Evolutionary conservation across 2,888 invertebrate genomes (phyloP), one percentile per base, ranked within the genome.

Genomic region (Diarsia rubi): DNA sequence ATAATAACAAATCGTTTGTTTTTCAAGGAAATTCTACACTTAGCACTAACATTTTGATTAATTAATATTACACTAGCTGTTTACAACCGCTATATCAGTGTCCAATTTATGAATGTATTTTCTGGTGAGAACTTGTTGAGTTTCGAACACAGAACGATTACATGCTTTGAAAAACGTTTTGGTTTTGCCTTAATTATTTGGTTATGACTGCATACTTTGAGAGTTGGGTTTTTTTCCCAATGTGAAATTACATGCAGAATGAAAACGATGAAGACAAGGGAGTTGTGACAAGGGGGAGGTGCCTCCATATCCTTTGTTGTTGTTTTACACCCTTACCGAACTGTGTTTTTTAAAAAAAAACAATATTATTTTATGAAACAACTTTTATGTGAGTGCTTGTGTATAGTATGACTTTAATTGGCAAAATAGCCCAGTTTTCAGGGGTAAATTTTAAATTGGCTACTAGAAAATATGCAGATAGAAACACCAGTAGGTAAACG

Each of bases 1-100:
- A 91, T 89, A 87, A 86, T 85, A 84, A 89, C 88, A 88, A 88
- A 89, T 88, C 82, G 86, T 88, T 86, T 86, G 88, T 88, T 86
- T 86, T 75, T 88, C 78, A 79, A 91, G 90, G 91, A 92, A 92
- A 89, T 86, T 83, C 68, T 74, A 78, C 82, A 78, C 73, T 59
- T 72, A 69, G 42, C 54, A 54, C 63, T 59, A 69, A 63, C 69
- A 70, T 66, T 76, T 65, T 80, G 84, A 77, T 80, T 73, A 70
- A 82, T 83, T 74, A 62, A n/a, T 78, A 74, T 60, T 49, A 78
- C 78, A 72, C 60, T 21, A 45, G 47, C 27, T 70, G 21, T 73
- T 78, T 68, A 21, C 19, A 82, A 65, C 37, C 16, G 59, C 54
- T 81, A 57, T 68, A 78, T 82, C 67, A 78, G 14, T 68, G 67